Conservation (phyloP, 2,888 invertebrate genomes). For the Callinectes sapidus region DNA sequence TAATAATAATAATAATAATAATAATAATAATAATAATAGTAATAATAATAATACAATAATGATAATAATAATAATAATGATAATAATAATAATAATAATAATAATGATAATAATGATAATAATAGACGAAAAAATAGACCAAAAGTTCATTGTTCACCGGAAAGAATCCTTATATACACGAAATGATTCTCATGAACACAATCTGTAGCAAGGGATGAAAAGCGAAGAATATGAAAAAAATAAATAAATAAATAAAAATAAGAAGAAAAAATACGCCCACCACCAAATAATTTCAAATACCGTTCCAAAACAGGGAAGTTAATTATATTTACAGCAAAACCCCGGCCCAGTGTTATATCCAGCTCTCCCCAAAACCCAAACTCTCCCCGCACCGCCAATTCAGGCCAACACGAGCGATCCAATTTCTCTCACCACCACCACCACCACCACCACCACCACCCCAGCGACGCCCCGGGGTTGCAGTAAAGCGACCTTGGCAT, state of each 20-base stretch:
- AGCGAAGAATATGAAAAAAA: neutral
- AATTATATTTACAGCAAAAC: constrained; percentile 22
- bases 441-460: neutral
- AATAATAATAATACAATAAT: too few species aligned
- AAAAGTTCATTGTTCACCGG: too few species aligned
- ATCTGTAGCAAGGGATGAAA: neutral
- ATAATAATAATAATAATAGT: too few species aligned
- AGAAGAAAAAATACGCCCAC: neutral
- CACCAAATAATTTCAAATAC: neutral
- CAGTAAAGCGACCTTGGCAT: constrained; percentile 1
- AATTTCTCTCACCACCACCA: neutral
- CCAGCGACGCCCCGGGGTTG: neutral
- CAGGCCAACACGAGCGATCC: constrained; percentile 6
- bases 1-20: too few species aligned
- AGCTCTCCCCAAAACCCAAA: neutral
- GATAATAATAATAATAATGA: too few species aligned
- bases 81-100: too few species aligned
- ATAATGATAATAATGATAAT: too few species aligned
- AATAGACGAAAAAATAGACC: too few species aligned
- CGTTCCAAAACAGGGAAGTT: neutral
- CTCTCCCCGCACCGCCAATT: constrained; percentile 3
- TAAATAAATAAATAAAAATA: neutral
- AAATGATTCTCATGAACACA: neutral
- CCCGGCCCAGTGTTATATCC: neutral
- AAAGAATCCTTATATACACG: too few species aligned